These are phyloP conservation scores for Phylloscopus trochiloides DNA, from an alignment of 2,113 vertebrate genomes.

Conservation along the genomic window DNA sequence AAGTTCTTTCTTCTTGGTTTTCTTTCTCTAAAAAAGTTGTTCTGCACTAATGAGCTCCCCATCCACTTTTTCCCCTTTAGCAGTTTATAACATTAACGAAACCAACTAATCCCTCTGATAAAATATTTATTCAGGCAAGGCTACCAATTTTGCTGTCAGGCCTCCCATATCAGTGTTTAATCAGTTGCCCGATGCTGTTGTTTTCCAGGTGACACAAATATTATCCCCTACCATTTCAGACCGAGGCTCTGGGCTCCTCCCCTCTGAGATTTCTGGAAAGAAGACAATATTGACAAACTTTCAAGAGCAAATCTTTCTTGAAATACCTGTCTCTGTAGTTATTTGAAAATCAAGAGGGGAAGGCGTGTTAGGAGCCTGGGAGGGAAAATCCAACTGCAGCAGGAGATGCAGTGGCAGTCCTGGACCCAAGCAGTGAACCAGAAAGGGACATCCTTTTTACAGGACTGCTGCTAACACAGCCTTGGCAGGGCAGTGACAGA, in stretches of 20 bases:
- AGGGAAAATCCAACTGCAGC: not conserved
- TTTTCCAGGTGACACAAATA: not conserved
- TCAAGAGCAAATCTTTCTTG: not conserved
- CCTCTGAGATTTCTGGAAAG: not conserved
- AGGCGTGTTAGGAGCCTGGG: not conserved
- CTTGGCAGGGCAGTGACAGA: not conserved
- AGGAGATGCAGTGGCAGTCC: not conserved
- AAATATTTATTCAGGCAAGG: not conserved
- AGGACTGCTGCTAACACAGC: not conserved
- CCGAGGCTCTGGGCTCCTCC: not conserved
- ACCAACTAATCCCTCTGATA: not conserved
- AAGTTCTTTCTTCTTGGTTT: not conserved
- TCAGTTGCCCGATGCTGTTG: not conserved
- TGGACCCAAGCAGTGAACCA: not conserved
- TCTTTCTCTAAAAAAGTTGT: not conserved
- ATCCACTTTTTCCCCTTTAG: not conserved
- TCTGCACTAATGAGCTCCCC: not conserved
- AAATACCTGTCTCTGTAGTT: not conserved
- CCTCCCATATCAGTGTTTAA: not conserved
- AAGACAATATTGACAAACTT: not conserved
- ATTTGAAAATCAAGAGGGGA: not conserved
- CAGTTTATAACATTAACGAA: not conserved
- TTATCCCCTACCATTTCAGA: not conserved
- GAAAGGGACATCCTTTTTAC: not conserved
- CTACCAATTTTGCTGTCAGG: not conserved